These are phyloP conservation scores for Penelope pileata DNA, from an alignment of 2,113 vertebrate species.

Conservation along the genomic window DNA sequence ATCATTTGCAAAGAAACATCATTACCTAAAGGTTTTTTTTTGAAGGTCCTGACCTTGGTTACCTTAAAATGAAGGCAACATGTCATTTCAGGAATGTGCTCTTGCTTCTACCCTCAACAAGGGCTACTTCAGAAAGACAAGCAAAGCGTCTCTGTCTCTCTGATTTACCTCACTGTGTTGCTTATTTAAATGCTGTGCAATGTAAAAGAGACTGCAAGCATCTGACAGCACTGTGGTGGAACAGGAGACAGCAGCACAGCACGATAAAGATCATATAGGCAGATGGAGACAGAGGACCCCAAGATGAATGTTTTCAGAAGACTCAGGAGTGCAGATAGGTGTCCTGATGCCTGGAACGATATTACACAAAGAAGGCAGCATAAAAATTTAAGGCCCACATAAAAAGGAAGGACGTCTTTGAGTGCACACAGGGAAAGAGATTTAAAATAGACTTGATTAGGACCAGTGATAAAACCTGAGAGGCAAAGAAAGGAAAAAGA, in stretches of 20 bases:
- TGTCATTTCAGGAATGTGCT: not conserved
- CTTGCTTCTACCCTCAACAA: not conserved
- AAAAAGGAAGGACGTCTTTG: not conserved
- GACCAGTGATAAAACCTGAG: not conserved
- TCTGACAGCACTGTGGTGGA: not conserved
- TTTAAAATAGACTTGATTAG: not conserved
- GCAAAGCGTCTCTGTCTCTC: not conserved
- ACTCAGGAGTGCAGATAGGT: not conserved
- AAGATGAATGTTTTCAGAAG: not conserved
- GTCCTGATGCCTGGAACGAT: accelerated
- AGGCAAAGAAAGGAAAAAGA: not conserved
- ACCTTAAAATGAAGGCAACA: not conserved
- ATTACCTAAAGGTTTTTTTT: not conserved
- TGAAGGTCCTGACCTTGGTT: not conserved
- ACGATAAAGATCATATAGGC: not conserved
- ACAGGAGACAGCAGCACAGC: not conserved
- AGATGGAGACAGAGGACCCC: not conserved
- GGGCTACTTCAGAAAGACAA: not conserved
- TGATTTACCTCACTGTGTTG: not conserved
- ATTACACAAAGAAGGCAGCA: not conserved
- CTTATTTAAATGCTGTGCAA: not conserved
- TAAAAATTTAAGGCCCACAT: not conserved
- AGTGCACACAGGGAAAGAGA: not conserved
- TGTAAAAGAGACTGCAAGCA: not conserved
- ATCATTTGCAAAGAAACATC: not conserved